These are phyloP conservation scores for Caretta caretta DNA, from an alignment of 2,113 vertebrate species.

Conservation along the genomic window DNA sequence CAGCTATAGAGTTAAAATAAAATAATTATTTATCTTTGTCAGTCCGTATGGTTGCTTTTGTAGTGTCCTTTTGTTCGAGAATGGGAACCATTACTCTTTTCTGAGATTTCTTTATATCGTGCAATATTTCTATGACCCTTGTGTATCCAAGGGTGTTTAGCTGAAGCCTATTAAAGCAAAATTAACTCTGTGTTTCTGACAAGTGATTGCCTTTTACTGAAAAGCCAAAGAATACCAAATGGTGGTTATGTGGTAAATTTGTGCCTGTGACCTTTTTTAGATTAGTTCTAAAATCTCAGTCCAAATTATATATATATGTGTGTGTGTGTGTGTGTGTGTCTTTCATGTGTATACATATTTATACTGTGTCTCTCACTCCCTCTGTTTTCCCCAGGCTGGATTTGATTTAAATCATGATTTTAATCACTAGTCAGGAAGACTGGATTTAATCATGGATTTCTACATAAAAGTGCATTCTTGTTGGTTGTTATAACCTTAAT, in stretches of 20 bases:
- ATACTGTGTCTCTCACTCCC: too few species aligned
- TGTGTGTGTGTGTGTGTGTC: background rate
- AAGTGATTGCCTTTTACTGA: background rate
- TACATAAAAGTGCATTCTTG: too few species aligned
- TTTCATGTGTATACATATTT: background rate
- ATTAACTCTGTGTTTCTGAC: background rate
- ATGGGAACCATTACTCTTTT: background rate
- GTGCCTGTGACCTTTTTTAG: background rate
- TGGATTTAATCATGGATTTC: too few species aligned
- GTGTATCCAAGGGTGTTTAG: background rate
- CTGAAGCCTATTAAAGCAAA: background rate
- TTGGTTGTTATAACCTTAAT: too few species aligned
- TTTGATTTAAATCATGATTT: too few species aligned
- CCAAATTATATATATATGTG: background rate
- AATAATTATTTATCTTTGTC: background rate
- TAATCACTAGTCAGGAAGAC: too few species aligned
- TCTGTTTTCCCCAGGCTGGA: accelerated
- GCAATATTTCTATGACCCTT: background rate
- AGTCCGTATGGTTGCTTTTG: background rate
- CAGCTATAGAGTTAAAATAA: background rate
- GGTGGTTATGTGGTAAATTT: background rate
- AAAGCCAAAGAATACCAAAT: background rate
- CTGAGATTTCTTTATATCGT: background rate
- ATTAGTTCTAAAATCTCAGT: background rate
- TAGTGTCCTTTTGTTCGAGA: background rate